A percentile compares a stretch with the other conserved stretches of the same genome.
Conservation (phyloP, 2,113 vertebrate genomes). For the Acrocephalus kingi region DNA sequence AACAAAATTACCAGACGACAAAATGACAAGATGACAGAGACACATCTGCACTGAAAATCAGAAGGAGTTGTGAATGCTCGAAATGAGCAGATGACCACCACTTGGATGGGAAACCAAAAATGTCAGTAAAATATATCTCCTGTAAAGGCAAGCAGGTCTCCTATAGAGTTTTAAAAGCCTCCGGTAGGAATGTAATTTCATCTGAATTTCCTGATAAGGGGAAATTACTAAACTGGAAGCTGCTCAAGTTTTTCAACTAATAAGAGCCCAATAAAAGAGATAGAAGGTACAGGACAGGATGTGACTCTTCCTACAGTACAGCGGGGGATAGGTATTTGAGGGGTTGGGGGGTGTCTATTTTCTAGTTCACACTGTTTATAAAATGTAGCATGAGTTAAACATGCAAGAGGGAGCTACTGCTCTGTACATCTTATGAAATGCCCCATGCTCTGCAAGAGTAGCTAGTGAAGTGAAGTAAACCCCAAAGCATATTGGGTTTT, state of each 20-base stretch:
- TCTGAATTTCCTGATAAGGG: conserved; percentile 60
- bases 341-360: background rate
- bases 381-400: background rate
- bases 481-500: background rate
- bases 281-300: background rate
- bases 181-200: conserved; percentile 51
- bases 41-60: background rate
- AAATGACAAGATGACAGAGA: background rate
- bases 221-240: conserved; percentile 63
- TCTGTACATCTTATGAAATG: background rate
- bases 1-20: background rate
- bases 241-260: conserved; percentile 18
- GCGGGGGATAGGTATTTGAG: background rate
- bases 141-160: background rate
- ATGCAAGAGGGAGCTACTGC: background rate
- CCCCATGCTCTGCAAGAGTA: background rate
- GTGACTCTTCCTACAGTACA: fast-evolving
- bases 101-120: background rate
- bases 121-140: background rate
- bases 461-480: background rate
- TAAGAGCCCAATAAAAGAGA: background rate
- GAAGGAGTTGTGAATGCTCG: background rate
- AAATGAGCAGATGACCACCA: background rate
- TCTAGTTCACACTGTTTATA: background rate
- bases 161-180: conserved; percentile 43